phyloP scores from a whole-genome alignment of 2,797 vertebrate genomes.

The Hypotaenidia okinawae region DNA sequence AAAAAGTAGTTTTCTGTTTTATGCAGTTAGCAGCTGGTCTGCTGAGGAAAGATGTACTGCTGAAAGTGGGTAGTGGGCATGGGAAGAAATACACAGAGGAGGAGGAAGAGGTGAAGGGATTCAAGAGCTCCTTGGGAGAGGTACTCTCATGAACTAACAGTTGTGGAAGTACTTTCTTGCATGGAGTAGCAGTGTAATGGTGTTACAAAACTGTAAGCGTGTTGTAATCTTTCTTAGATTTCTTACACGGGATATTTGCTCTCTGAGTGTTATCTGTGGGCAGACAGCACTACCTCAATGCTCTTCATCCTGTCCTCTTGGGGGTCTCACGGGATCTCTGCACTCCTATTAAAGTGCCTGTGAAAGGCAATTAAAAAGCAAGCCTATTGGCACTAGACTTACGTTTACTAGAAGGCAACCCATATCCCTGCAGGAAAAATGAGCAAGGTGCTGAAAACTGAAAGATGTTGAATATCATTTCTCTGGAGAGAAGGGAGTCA shows the following conservation, averaged over 20 bases:
- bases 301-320: background rate
- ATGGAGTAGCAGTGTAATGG: background rate
- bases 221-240: background rate
- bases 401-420: background rate
- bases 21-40: background rate
- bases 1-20: background rate
- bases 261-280: background rate
- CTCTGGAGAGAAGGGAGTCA: background rate
- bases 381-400: background rate
- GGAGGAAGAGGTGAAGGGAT: background rate
- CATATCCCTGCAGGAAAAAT: background rate
- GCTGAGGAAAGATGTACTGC: background rate
- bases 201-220: background rate
- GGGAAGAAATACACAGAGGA: background rate
- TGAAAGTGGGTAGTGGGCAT: background rate
- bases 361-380: slow-evolving; percentile 7
- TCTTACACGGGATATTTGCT: background rate
- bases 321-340: background rate
- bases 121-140: background rate
- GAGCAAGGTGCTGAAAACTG: background rate
- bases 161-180: background rate
- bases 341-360: background rate
- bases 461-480: background rate
- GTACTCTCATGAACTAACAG: background rate
- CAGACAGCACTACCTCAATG: background rate